Percentiles rank a stretch among this genome's conserved stretches.
phyloP scores from a whole-genome alignment of 2,113 vertebrate species.

The Chascanopsetta lugubris region DNA sequence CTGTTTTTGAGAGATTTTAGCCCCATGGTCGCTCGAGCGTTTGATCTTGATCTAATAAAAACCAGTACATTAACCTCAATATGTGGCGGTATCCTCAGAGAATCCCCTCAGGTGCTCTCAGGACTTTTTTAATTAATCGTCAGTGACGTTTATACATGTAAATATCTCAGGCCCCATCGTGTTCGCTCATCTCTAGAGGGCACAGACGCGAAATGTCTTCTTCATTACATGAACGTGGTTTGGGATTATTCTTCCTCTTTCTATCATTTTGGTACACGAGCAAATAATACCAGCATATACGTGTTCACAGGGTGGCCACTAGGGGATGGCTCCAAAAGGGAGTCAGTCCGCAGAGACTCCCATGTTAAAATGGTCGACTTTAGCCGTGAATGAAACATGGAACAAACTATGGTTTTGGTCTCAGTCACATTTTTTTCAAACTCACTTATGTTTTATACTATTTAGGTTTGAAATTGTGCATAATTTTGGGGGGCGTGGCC shows the following conservation, averaged over 20 bases:
- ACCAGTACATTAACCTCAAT: conserved; percentile 51
- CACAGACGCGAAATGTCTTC: conserved; percentile 8
- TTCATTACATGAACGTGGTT: conserved; percentile 13
- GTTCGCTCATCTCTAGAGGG: conserved; percentile 36
- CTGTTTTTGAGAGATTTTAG: conserved; percentile 14
- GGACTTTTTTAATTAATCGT: conserved; percentile 13
- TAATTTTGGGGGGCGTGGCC: no score
- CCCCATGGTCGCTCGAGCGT: conserved; percentile 17
- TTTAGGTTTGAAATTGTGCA: no score
- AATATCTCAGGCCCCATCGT: conserved; percentile 38
- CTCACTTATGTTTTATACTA: no score
- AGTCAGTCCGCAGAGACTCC: no score
- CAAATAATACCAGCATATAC: conserved; percentile 7
- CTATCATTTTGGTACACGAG: neutral
- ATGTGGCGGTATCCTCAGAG: conserved; percentile 18
- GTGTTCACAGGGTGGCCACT: no score
- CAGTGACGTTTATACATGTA: conserved; percentile 4
- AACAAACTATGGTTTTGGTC: no score
- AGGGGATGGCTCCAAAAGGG: no score
- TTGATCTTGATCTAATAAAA: conserved; percentile 51
- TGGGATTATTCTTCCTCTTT: conserved; percentile 8
- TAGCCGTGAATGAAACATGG: no score
- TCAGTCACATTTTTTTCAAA: no score
- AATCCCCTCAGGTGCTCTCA: conserved; percentile 35
- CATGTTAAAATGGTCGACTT: no score